These are phyloP conservation scores for Arctia plantaginis DNA, from an alignment of 2,888 invertebrate genomes.

Conservation along the genomic window DNA sequence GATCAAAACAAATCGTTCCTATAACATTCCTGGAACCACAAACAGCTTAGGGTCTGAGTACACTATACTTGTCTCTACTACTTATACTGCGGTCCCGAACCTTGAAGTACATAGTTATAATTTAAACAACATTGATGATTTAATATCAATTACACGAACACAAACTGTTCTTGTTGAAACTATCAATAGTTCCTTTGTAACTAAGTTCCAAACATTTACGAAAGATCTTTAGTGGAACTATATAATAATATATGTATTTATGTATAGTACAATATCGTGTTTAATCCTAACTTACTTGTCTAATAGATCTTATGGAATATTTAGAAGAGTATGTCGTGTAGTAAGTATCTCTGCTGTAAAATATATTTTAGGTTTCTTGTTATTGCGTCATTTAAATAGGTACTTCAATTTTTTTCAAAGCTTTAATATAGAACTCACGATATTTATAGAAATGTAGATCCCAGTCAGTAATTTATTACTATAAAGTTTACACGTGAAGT, in stretches of 20 bases:
- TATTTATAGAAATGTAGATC: no score
- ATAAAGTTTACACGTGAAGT: no score
- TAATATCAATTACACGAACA: slow-evolving; percentile 15
- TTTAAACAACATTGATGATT: slow-evolving; percentile 11
- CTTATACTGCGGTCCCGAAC: not conserved
- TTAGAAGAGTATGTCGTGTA: slow-evolving; percentile 18
- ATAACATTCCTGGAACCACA: not conserved
- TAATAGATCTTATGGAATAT: slow-evolving; percentile 28
- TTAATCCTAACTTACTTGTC: slow-evolving; percentile 37
- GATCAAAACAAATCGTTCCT: not conserved
- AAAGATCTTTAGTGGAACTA: slow-evolving; percentile 12
- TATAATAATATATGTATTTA: slow-evolving; percentile 7
- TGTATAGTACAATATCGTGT: slow-evolving; percentile 36
- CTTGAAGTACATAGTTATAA: slow-evolving; percentile 3
- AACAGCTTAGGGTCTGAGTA: not conserved
- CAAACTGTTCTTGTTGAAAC: slow-evolving; percentile 16
- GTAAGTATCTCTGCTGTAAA: slow-evolving; percentile 4
- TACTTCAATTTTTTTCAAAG: no score
- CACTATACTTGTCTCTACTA: no score
- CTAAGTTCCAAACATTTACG: slow-evolving; percentile 3
- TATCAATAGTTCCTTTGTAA: slow-evolving; percentile 21
- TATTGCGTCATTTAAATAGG: not conserved
- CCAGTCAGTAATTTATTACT: no score
- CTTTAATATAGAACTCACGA: no score
- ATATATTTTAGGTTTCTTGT: not conserved